Evolutionary conservation across 2,888 invertebrate species (phyloP), one percentile per base, ranked within the genome.

Genomic region (Leptinotarsa rubiginosa): DNA sequence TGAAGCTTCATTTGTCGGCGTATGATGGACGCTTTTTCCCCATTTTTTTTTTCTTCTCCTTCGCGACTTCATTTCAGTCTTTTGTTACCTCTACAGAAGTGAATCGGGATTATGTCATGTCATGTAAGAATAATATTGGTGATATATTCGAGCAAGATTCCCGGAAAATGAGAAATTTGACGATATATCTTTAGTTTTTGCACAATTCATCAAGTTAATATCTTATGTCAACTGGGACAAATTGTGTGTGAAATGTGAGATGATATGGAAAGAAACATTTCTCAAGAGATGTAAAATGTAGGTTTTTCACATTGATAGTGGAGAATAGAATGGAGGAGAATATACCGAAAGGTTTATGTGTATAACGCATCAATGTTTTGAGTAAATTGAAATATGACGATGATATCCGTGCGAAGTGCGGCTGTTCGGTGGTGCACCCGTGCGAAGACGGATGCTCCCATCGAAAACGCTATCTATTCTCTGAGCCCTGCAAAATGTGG

Each of bases 111-210:
- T 18, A 56, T 56, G 13, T 56, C 20, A 15, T 56, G 50, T n/a
- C 50, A n/a, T 22, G 2, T 15, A 56, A 15, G 4, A 56, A 54
- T 54, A 54, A 18, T 20, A 54, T 54, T 18, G 54, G 54, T 54
- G 54, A 54, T 54, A 20, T 54, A 20, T 54, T 54, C 20, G 20
- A 20, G 54, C 20, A 54, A 20, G 54, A 54, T 54, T 54, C 54
- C 18, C 12, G 18, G 54, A 54, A 20, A 54, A 54, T 54, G 20
- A 54, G 20, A 20, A 54, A 20, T 54, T 54, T 20, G 10, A 3
- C 7, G 54, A 54, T 54, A 54, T 54, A 20, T 54, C 18, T 54
- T 20, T 2, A 49, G 20, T 54, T 54, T 54, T 54, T 54, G 54
- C 54, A 18, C 54, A 20, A 54, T 54, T 54, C 20, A 54, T 54